phyloP scores from a whole-genome alignment of 2,888 invertebrate genomes.

The Cetonia aurata region DNA sequence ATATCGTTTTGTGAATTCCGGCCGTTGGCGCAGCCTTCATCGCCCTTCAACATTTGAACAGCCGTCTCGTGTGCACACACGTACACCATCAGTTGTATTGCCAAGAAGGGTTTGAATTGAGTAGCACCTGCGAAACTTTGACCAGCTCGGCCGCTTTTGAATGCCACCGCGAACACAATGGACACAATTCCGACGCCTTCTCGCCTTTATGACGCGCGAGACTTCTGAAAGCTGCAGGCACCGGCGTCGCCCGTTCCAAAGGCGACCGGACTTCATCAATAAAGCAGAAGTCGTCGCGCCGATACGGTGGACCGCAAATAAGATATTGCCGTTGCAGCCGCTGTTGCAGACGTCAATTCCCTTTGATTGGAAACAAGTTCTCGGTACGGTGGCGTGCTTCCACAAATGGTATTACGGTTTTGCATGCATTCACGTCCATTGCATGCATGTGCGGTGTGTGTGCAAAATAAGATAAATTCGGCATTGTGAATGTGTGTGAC shows the following conservation, averaged over 20 bases:
- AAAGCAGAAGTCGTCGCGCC: slow-evolving; percentile 41
- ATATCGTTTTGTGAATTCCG: not conserved
- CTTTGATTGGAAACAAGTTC: slow-evolving; percentile 43
- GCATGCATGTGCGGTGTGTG: slow-evolving; percentile 10
- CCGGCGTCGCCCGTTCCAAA: slow-evolving; percentile 12
- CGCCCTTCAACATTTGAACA: too few relatives aligned
- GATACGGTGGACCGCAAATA: slow-evolving; percentile 41
- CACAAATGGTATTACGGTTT: slow-evolving; percentile 20
- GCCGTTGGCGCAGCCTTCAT: not conserved
- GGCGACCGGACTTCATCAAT: slow-evolving; percentile 52
- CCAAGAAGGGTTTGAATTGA: slow-evolving; percentile 50
- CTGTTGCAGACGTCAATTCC: slow-evolving; percentile 34
- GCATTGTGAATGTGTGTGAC: slow-evolving; percentile 19
- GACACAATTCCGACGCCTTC: slow-evolving; percentile 34
- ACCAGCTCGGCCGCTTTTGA: slow-evolving; percentile 49
- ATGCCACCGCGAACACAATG: slow-evolving; percentile 50
- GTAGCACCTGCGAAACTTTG: slow-evolving; percentile 62
- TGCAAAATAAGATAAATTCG: slow-evolving; percentile 21
- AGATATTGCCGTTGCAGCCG: slow-evolving; percentile 33
- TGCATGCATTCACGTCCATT: slow-evolving; percentile 15
- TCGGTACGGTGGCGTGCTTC: slow-evolving; percentile 29
- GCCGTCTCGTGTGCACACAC: not conserved
- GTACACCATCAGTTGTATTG: slow-evolving; percentile 1
- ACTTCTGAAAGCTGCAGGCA: slow-evolving; percentile 21
- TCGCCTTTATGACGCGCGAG: slow-evolving; percentile 23